A percentile compares a stretch with the other conserved stretches of the same genome.
These are phyloP conservation scores for Anastrepha ludens DNA, from an alignment of 1,140 invertebrate species.

Conservation along the genomic window DNA sequence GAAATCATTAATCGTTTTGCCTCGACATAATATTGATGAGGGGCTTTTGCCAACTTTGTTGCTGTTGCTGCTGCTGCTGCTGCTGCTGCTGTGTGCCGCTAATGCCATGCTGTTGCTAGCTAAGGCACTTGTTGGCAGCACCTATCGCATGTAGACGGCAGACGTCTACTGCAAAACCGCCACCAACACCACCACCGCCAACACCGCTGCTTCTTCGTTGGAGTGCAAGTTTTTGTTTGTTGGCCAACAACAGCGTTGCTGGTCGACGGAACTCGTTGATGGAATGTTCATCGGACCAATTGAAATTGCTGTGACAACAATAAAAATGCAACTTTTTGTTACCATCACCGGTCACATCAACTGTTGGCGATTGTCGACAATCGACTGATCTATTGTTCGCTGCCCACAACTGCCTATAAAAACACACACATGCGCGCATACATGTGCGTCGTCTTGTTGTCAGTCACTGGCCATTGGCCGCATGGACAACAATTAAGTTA, in stretches of 20 bases:
- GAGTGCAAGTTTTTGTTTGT: background rate
- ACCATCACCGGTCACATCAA: slow-evolving; percentile 20
- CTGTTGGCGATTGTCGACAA: slow-evolving; percentile 46
- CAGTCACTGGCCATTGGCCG: background rate
- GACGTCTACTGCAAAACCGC: background rate
- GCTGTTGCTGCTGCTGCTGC: slow-evolving; percentile 46
- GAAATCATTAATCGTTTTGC: slow-evolving; percentile 73
- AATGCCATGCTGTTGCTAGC: slow-evolving; percentile 48
- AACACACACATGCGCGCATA: too few relatives aligned
- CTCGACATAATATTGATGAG: slow-evolving; percentile 74
- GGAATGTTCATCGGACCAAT: slow-evolving; percentile 74
- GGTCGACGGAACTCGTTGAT: slow-evolving; percentile 55
- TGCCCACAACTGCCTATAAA: background rate
- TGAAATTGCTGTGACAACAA: slow-evolving; percentile 74
- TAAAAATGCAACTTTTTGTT: slow-evolving; percentile 72
- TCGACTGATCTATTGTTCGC: slow-evolving; percentile 21
- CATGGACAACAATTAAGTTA: slow-evolving; percentile 48
- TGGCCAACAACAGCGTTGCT: background rate
- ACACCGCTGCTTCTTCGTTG: background rate
- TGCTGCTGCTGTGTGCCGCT: slow-evolving; percentile 33
- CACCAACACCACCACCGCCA: background rate
- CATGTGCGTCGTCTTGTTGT: background rate
- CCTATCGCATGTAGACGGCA: background rate
- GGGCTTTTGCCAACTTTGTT: slow-evolving; percentile 39
- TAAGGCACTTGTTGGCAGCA: slow-evolving; percentile 13